Evolutionary conservation across 2,888 invertebrate genomes (phyloP), one percentile per base, ranked within the genome.

Genomic region (Acronicta alni): DNA sequence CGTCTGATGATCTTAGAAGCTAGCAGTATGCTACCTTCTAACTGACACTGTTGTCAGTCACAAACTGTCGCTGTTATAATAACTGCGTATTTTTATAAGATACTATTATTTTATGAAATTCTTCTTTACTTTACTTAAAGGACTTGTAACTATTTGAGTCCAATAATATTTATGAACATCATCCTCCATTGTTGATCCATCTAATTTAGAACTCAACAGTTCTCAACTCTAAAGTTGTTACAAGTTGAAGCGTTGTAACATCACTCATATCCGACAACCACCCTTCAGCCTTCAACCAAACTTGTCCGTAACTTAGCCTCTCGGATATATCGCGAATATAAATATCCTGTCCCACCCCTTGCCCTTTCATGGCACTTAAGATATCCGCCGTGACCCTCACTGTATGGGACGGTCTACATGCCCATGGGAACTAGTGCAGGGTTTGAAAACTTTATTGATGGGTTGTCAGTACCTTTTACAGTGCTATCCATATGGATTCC

Each of bases 241-340:
- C 67, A 66, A 65, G 53, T 68, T 51, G 8, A 54, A 65, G 42
- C 43, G 47, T 52, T 49, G 35, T 48, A 74, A 75, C 76, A 79
- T 79, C 75, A 71, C 74, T 81, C 73, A 80, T 75, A 65, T 51
- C 66, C 35, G 39, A 60, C 60, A 63, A 54, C 54, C 72, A 77
- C 83, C 82, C 86, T 84, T 85, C 68, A 79, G 61, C 67, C 69
- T 35, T 35, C 35, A n/a, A 12, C n/a, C 35, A 35, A 89, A 89
- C 84, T 86, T 88, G 83, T 81, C 75, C 77, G 64, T 75, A 83
- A 85, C 73, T 82, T 75, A 55, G 65, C 55, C 83, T 86, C 88
- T 90, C 90, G 90, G 91, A 91, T 91, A 89, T 88, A 91, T 90
- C 86, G 84, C 84, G 89, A 90, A 89, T 91, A 91, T 91, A 92